Evolutionary conservation across 2,113 vertebrate genomes (phyloP).

Genomic region (Aviceda subcristata): DNA sequence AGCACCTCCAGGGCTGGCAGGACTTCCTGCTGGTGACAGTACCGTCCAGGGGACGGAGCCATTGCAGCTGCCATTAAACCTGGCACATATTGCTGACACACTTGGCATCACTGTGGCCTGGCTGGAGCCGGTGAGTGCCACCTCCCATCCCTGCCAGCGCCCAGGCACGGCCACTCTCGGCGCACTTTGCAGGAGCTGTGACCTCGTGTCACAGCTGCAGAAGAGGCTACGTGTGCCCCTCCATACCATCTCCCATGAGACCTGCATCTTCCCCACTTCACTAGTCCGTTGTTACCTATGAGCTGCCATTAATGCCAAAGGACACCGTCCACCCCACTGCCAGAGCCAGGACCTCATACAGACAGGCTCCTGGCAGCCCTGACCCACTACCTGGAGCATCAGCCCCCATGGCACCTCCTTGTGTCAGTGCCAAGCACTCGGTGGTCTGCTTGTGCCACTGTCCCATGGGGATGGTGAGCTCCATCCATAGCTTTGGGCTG

Average conservation of each 20-base stretch:
- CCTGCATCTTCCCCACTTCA: neutral
- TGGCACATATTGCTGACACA: neutral
- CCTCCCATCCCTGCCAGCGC: neutral
- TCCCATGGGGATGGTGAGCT: neutral
- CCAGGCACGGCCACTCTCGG: neutral
- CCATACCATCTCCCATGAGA: neutral
- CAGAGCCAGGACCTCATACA: neutral
- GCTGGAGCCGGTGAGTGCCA: neutral
- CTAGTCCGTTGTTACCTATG: accelerated
- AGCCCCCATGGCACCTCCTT: neutral
- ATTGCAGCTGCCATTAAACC: neutral
- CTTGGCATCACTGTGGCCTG: neutral
- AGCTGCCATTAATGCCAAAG: neutral
- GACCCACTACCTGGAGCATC: neutral
- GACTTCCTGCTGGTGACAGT: neutral
- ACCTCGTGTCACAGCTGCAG: neutral
- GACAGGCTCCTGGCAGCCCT: neutral
- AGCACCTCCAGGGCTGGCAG: neutral
- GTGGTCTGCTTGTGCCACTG: accelerated
- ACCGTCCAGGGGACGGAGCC: accelerated
- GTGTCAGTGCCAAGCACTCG: neutral
- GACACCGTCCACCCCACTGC: neutral
- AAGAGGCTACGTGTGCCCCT: neutral
- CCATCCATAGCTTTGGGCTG: neutral
- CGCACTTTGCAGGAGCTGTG: neutral